These are phyloP conservation scores for Empidonax traillii DNA, from an alignment of 2,113 vertebrate genomes.

Conservation along the genomic window DNA sequence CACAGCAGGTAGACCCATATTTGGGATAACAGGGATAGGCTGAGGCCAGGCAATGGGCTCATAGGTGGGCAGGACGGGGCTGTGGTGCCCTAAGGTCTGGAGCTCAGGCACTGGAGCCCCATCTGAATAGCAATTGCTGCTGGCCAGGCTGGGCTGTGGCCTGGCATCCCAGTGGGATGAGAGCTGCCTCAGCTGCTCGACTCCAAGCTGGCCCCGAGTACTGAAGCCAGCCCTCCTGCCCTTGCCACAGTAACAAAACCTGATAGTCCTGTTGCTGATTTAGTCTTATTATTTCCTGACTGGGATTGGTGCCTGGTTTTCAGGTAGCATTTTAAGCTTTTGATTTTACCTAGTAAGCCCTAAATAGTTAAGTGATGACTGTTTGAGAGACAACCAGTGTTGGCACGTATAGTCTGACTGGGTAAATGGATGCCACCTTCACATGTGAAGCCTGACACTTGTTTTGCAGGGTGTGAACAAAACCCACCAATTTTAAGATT, in stretches of 20 bases:
- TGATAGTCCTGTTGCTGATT: not conserved
- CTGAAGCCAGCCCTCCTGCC: not conserved
- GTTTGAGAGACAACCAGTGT: not conserved
- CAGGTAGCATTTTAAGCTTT: not conserved
- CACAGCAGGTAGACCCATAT: not conserved
- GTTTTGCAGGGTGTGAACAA: not conserved
- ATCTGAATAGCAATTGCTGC: not conserved
- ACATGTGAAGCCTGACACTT: not conserved
- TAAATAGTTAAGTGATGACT: not conserved
- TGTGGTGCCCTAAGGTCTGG: fast-evolving
- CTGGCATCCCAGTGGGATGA: fast-evolving
- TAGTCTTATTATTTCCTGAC: not conserved
- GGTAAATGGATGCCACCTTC: not conserved
- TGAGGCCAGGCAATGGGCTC: not conserved
- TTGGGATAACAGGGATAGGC: not conserved
- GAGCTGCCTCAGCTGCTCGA: fast-evolving
- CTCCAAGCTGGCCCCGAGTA: not conserved
- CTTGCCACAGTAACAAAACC: not conserved
- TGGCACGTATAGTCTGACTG: not conserved
- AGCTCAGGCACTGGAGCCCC: not conserved
- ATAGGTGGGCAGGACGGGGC: not conserved
- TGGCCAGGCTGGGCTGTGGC: not conserved
- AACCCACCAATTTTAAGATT: not conserved
- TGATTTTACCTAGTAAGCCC: not conserved
- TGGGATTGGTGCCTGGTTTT: not conserved